Percentiles rank a stretch among this genome's conserved stretches.
These are phyloP conservation scores for Stenolophus ochropezus DNA, from an alignment of 2,888 invertebrate genomes.

Conservation along the genomic window DNA sequence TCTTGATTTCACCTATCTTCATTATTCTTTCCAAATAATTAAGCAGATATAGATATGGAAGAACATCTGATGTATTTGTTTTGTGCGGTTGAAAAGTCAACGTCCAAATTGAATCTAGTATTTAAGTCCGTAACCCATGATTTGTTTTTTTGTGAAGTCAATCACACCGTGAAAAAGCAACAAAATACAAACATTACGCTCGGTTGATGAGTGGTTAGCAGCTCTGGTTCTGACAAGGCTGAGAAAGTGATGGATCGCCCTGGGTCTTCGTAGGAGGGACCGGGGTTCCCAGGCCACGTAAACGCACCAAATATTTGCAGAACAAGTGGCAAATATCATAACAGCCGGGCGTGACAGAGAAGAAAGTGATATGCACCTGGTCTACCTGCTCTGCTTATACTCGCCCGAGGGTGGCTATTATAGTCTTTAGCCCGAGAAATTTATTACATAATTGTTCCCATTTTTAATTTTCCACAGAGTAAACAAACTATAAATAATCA, in stretches of 20 bases:
- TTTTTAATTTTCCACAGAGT: constrained; percentile 6
- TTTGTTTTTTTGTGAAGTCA: constrained; percentile 29
- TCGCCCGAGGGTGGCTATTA: constrained; percentile 17
- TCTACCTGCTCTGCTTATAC: constrained; percentile 11
- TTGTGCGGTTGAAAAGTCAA: neutral
- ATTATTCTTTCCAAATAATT: no score
- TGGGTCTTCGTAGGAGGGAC: constrained; percentile 13
- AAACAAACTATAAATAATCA: constrained; percentile 16
- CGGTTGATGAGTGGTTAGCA: constrained; percentile 43
- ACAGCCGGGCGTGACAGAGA: constrained; percentile 16
- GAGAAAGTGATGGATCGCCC: constrained; percentile 49
- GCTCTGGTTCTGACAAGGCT: constrained; percentile 35
- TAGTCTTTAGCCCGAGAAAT: neutral
- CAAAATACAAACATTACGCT: constrained; percentile 42
- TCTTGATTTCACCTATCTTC: no score
- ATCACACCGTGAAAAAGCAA: constrained; percentile 19
- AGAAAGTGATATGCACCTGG: constrained; percentile 37
- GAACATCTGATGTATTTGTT: neutral
- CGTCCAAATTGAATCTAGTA: constrained; percentile 24
- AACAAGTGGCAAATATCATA: constrained; percentile 58
- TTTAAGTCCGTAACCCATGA: constrained; percentile 19
- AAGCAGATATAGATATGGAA: no score
- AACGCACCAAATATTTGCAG: constrained; percentile 51
- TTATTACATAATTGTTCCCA: constrained; percentile 24
- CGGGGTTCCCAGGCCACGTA: constrained; percentile 3